Conservation (phyloP, 2,888 invertebrate species). For the Pilophorus perplexus region DNA sequence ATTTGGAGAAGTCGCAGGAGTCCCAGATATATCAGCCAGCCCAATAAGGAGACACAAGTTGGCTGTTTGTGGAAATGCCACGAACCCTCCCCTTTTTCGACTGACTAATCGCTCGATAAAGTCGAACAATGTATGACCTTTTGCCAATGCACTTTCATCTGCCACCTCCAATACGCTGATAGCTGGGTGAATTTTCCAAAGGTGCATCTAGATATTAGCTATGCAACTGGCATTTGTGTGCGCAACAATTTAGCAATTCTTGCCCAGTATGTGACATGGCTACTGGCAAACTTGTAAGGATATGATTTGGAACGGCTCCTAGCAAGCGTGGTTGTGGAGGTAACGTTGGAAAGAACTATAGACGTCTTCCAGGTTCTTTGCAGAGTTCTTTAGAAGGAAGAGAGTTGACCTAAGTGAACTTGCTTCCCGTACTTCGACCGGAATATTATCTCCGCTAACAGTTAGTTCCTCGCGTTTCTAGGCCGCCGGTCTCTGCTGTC, state of each 20-base stretch:
- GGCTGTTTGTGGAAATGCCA: slow-evolving; percentile 35
- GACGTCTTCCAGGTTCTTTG: no score
- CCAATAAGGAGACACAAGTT: slow-evolving; percentile 24
- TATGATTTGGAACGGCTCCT: no score
- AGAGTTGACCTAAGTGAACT: slow-evolving; percentile 29
- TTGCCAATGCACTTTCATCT: slow-evolving; percentile 26
- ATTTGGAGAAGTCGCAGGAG: no score
- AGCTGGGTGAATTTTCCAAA: slow-evolving; percentile 18
- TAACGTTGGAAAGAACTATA: no score
- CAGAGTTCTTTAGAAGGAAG: no score
- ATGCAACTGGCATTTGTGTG: slow-evolving; percentile 32
- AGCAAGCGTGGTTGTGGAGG: no score
- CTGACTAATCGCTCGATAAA: slow-evolving; percentile 35
- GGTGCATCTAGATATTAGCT: slow-evolving; percentile 33
- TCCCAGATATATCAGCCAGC: not conserved
- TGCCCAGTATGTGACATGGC: no score
- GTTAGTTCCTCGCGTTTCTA: no score
- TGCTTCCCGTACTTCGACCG: slow-evolving; percentile 33
- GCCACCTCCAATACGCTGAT: slow-evolving; percentile 6
- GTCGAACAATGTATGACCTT: slow-evolving; percentile 37
- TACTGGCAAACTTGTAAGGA: no score
- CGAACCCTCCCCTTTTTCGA: no score
- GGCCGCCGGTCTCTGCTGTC: no score
- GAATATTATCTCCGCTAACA: slow-evolving; percentile 30
- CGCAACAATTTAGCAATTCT: slow-evolving; percentile 16